Base-by-base conservation (phyloP, 2,888 invertebrate species). In the Anodontia alba region DNA sequence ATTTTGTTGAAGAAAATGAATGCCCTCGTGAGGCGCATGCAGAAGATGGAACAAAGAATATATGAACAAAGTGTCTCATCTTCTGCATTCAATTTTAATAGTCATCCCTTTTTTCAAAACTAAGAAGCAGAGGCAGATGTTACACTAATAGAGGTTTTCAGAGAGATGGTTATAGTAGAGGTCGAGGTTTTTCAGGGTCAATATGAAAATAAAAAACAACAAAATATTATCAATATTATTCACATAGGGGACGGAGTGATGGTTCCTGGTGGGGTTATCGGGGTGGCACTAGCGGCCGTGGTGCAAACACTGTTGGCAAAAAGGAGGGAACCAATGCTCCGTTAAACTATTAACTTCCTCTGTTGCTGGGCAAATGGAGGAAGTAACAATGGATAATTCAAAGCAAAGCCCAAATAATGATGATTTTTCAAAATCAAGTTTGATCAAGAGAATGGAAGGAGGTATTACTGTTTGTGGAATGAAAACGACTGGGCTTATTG, bases 341-440 rank as follows among this genome's bases (percentile, higher is more conserved):
- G 7, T 57, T 57, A 71, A 71, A 71, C 42, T 42, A 51, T n/a
- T 71, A 71, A 31, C 43, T 46, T 72, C 72, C 31, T 72, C 72
- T n/a, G n/a, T n/a, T n/a, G n/a, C n/a, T n/a, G n/a, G n/a, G n/a
- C n/a, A n/a, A n/a, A n/a, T n/a, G n/a, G 72, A 38, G 38, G 72
- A 72, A 36, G 72, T n/a, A 2, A 1, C n/a, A 29, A 5, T 15
- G 54, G 10, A 49, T 2, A 31, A 10, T 12, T 42, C n/a, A 17
- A 29, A 17, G 43, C 49, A 54, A 49, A 26, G 43, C 42, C 36
- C 67, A 67, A 36, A 36, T 5, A 23, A 12, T 17, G 29, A 26
- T 23, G 26, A 17, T 23, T n/a, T n/a, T n/a, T 57, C 57, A 2
- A 7, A 23, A 26, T 20, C 51, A 15, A 26, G 15, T 23, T 29